A percentile compares a stretch with the other conserved stretches of the same genome.
Evolutionary conservation across 2,113 vertebrate species (phyloP).

Genomic region (Epinephelus fuscoguttatus): DNA sequence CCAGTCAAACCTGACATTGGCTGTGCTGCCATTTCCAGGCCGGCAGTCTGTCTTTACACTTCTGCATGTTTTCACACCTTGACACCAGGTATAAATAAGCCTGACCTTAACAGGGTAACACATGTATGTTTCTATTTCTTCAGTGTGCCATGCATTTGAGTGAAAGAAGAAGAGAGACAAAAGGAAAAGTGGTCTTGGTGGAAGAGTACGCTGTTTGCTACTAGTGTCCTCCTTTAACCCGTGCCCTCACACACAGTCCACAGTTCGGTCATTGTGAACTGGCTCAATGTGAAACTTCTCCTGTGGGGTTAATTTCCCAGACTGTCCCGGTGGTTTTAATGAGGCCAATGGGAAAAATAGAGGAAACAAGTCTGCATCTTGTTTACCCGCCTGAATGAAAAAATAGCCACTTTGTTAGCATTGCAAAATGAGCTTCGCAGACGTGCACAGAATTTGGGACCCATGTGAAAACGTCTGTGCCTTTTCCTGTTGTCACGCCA

Average conservation of each 20-base stretch:
- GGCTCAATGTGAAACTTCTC: neutral
- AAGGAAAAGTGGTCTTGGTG: neutral
- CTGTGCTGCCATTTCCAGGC: slow-evolving; percentile 32
- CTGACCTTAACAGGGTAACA: slow-evolving; percentile 5
- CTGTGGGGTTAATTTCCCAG: slow-evolving; percentile 20
- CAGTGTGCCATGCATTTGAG: slow-evolving; percentile 19
- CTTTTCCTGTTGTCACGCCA: slow-evolving; percentile 57
- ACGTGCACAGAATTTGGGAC: slow-evolving; percentile 62
- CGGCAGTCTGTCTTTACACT: neutral
- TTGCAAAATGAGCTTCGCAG: slow-evolving; percentile 57
- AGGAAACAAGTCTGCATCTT: slow-evolving; percentile 65
- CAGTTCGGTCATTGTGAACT: neutral
- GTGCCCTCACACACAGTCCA: neutral
- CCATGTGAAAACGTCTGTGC: slow-evolving; percentile 60
- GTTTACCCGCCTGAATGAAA: slow-evolving; percentile 56
- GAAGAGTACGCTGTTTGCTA: slow-evolving; percentile 6
- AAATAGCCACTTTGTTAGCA: slow-evolving; percentile 60
- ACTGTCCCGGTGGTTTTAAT: slow-evolving; percentile 33
- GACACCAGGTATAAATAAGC: slow-evolving; percentile 48
- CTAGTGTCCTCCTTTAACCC: slow-evolving; percentile 14
- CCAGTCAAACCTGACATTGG: slow-evolving; percentile 46
- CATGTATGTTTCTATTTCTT: slow-evolving; percentile 27
- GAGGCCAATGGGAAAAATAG: slow-evolving; percentile 27
- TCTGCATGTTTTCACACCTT: slow-evolving; percentile 47
- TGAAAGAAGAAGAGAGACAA: neutral